Percentiles rank a stretch among this genome's conserved stretches.
These are phyloP conservation scores for Halocynthia roretzi DNA, from an alignment of 23 tunicate species.

Conservation along the genomic window DNA sequence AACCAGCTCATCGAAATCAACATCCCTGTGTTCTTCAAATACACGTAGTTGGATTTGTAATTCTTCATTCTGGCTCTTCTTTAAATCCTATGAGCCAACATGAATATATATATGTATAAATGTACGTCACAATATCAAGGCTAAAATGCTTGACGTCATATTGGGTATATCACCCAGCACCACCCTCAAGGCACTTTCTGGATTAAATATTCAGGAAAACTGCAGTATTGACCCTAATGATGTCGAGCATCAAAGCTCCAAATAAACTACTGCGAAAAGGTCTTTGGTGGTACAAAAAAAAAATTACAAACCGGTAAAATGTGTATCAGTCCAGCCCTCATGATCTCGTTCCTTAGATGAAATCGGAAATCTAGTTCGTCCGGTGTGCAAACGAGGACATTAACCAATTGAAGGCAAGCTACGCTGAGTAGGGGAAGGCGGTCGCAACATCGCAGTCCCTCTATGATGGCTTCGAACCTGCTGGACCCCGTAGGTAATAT, in stretches of 20 bases:
- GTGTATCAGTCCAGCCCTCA: slow-evolving; percentile 78
- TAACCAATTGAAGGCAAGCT: slow-evolving; percentile 86
- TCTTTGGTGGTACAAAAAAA: too few relatives aligned
- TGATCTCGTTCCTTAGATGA: slow-evolving; percentile 78
- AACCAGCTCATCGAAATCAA: slow-evolving; percentile 77
- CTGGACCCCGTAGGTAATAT: slow-evolving; percentile 67
- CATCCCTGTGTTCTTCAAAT: slow-evolving; percentile 87
- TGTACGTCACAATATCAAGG: not conserved
- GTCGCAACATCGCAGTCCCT: slow-evolving; percentile 58
- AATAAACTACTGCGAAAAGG: too few relatives aligned
- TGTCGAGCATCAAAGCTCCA: too few relatives aligned
- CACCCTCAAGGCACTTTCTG: too few relatives aligned
- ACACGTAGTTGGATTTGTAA: slow-evolving; percentile 75
- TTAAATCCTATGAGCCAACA: slow-evolving; percentile 46
- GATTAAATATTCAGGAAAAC: too few relatives aligned
- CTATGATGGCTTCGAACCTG: slow-evolving; percentile 71
- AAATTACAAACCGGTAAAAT: slow-evolving; percentile 38
- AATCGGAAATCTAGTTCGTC: slow-evolving; percentile 82
- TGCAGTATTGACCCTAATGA: too few relatives aligned
- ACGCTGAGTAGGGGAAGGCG: slow-evolving; percentile 49
- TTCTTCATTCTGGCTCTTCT: slow-evolving; percentile 71
- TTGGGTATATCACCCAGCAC: not conserved
- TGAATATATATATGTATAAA: not conserved
- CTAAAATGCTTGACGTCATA: not conserved
- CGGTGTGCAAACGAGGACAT: slow-evolving; percentile 74